Conservation (phyloP, 1,140 invertebrate genomes). For the Heliconius congener region DNA sequence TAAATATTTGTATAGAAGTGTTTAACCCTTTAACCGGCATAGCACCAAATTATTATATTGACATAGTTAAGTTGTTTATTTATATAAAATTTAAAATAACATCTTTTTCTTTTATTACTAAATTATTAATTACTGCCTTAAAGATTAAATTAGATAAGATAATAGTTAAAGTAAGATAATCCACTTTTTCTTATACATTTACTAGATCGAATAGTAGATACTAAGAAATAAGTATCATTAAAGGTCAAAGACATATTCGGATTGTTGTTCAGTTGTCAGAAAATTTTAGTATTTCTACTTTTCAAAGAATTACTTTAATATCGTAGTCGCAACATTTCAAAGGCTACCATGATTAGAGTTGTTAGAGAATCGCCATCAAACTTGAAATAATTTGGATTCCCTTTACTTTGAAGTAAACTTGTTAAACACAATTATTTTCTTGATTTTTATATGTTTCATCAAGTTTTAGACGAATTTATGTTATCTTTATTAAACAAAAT, state of each 20-base stretch:
- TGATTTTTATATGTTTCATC: neutral
- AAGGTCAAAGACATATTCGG: neutral
- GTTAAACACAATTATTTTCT: neutral
- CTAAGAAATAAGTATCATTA: neutral
- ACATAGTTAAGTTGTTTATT: no score
- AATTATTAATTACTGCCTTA: no score
- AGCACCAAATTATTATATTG: no score
- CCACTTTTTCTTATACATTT: neutral
- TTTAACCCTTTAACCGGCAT: no score
- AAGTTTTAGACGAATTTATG: neutral
- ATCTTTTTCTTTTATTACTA: no score
- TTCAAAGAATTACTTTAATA: slow-evolving; percentile 11
- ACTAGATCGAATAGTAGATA: neutral
- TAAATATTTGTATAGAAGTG: no score
- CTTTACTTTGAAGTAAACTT: slow-evolving; percentile 4
- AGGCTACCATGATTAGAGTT: slow-evolving; percentile 17
- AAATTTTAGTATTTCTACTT: neutral
- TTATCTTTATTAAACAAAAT: neutral
- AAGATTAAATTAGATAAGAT: no score
- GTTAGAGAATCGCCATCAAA: slow-evolving; percentile 15
- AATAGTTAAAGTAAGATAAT: neutral
- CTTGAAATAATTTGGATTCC: slow-evolving; percentile 18
- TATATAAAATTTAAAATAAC: no score
- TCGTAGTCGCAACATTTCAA: slow-evolving; percentile 14
- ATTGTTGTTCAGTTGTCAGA: neutral